Base-by-base conservation (phyloP, 2,797 vertebrate genomes). In the Paguma larvata region DNA sequence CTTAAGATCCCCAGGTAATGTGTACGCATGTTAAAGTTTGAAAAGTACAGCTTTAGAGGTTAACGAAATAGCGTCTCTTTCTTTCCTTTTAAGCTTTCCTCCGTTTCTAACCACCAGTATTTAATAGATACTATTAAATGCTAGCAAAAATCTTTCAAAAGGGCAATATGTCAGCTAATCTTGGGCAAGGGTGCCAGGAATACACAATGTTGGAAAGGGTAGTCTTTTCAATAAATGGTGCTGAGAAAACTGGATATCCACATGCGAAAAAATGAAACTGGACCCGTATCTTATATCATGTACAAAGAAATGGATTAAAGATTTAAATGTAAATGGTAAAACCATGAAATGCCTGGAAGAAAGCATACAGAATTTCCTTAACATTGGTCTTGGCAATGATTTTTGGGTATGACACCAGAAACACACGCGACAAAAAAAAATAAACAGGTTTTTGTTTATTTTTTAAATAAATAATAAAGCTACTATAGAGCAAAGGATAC, bases 121-220 rank as follows among this genome's bases (percentile, higher is more conserved):
- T 38, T 94, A 94, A 94, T 65, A 95, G 51, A 85, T 68, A 90
- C 41, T 83, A 83, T 63, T 78, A 96, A 95, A 82, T 27, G 25
- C 1, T 51, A 82, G 15, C 32, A 89, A 96, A 94, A 87, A 41
- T 16, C 18, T 84, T 92, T 94, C 41, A 73, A 88, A 88, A 92
- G 38, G 46, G 30, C 34, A 82, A 38, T 56, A 10, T n/a, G 25
- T 77, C 48, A 68, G 30, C 34, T 38, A 46, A 67, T 77, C 79
- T 89, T 48, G 67, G 34, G 79, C 73, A 86, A 5, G 62, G 14
- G 3, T 38, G n/a, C 59, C 72, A 68, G 30, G 48, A 59, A 86
- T 56, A 78, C 27, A 18, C 68, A 62, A 48, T 27, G 44, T 53
- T 72, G 44, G 53, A 41, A 85, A 92, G 25, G 9, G 34, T 30